Percentiles rank a stretch among this genome's conserved stretches.
Conservation (phyloP, 2,113 vertebrate species). For the Prunella fulvescens region DNA sequence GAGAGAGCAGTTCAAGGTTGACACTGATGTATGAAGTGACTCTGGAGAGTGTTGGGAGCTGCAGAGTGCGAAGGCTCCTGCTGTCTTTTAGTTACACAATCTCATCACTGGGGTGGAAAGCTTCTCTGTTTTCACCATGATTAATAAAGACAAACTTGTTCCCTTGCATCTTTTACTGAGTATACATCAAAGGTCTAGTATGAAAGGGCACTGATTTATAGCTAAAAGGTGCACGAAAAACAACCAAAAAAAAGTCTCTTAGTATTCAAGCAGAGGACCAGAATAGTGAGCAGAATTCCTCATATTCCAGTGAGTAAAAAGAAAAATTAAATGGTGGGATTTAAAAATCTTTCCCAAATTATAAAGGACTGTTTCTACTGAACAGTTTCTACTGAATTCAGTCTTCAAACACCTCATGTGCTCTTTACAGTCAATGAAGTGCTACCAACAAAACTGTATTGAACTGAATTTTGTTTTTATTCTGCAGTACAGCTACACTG, state of each 20-base stretch:
- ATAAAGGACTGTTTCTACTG: neutral
- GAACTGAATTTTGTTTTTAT: neutral
- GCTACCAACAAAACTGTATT: neutral
- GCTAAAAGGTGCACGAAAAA: neutral
- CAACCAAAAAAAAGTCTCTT: neutral
- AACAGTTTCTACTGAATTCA: neutral
- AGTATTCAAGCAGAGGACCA: neutral
- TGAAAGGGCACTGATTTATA: neutral
- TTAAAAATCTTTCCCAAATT: neutral
- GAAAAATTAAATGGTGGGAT: neutral
- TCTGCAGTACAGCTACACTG: neutral
- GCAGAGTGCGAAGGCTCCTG: neutral
- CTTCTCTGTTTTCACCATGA: slow-evolving; percentile 9
- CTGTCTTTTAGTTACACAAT: slow-evolving; percentile 19
- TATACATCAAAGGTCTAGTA: neutral
- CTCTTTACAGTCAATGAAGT: neutral
- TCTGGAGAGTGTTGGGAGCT: neutral
- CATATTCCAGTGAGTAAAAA: neutral
- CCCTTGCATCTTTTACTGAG: neutral
- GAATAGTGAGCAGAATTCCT: neutral
- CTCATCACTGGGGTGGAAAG: neutral
- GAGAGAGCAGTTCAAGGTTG: neutral
- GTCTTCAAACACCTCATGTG: fast-evolving
- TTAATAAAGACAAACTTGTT: slow-evolving; percentile 5
- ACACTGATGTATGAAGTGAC: neutral